Conservation (phyloP, 2,797 vertebrate species). For the Argya squamiceps region DNA sequence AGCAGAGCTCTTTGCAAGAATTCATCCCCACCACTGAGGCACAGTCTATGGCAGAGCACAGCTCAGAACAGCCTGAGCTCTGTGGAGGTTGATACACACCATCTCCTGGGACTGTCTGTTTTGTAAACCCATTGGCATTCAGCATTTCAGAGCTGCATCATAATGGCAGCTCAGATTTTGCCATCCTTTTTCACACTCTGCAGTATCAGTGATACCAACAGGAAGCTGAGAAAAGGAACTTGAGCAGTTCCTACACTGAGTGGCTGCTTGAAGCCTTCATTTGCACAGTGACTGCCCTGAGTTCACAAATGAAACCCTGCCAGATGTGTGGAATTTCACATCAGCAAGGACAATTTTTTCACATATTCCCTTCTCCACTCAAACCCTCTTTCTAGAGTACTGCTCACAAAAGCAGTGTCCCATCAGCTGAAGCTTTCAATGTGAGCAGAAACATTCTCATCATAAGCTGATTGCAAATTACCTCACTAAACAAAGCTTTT, state of each 20-base stretch:
- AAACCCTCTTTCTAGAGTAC: background rate
- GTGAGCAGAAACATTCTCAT: background rate
- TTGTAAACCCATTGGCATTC: background rate
- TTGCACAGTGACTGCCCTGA: background rate
- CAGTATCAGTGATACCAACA: background rate
- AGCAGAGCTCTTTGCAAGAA: background rate
- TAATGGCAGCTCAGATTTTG: background rate
- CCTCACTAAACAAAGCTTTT: background rate
- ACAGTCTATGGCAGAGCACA: background rate
- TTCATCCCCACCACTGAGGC: background rate
- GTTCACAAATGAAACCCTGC: background rate
- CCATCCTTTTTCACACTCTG: background rate
- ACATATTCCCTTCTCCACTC: background rate
- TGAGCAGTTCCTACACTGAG: background rate
- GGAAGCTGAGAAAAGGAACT: background rate
- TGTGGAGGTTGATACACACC: background rate
- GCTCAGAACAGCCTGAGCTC: background rate
- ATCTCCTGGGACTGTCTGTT: background rate
- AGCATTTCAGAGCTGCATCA: background rate
- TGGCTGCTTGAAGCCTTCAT: background rate
- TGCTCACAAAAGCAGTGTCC: background rate
- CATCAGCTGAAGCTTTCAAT: background rate
- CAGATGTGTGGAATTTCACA: background rate
- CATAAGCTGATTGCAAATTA: background rate
- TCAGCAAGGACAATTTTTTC: background rate